Conservation (phyloP, 2,888 invertebrate species). For the Gymnosoma rotundatum region DNA sequence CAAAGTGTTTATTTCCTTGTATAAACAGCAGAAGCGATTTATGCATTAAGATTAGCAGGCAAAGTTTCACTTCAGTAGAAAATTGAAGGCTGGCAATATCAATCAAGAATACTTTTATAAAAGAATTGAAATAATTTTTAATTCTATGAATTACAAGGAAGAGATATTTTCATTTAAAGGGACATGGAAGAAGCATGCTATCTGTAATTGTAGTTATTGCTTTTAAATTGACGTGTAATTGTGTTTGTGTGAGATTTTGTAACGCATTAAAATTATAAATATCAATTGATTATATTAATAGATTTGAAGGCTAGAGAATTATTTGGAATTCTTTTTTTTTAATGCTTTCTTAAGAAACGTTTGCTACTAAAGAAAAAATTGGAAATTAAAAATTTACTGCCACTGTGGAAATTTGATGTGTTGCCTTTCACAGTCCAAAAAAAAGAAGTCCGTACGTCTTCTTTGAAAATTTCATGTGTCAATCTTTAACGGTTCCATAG, state of each 20-base stretch:
- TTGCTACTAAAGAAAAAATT: too few relatives aligned
- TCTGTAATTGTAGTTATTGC: conserved; percentile 4
- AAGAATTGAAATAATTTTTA: background rate
- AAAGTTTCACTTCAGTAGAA: conserved; percentile 20
- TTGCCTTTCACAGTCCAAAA: too few relatives aligned
- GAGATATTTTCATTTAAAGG: background rate
- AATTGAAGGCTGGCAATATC: conserved; percentile 11
- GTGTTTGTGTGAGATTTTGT: background rate
- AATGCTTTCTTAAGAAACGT: too few relatives aligned
- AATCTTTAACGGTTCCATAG: too few relatives aligned
- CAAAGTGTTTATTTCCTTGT: conserved; percentile 62
- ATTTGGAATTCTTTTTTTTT: too few relatives aligned
- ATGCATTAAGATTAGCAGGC: background rate
- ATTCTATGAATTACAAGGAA: conserved; percentile 21
- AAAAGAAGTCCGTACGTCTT: too few relatives aligned
- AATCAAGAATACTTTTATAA: background rate
- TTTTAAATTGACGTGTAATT: conserved; percentile 53
- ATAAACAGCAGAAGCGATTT: background rate
- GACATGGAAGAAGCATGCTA: background rate
- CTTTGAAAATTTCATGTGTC: too few relatives aligned
- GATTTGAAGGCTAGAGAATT: too few relatives aligned
- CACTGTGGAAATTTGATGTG: too few relatives aligned
- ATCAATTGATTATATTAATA: too few relatives aligned
- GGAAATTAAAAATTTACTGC: too few relatives aligned
- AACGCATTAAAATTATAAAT: too few relatives aligned